Evolutionary conservation across 1,140 invertebrate genomes (phyloP).

Genomic region (Eufriesea mexicana): DNA sequence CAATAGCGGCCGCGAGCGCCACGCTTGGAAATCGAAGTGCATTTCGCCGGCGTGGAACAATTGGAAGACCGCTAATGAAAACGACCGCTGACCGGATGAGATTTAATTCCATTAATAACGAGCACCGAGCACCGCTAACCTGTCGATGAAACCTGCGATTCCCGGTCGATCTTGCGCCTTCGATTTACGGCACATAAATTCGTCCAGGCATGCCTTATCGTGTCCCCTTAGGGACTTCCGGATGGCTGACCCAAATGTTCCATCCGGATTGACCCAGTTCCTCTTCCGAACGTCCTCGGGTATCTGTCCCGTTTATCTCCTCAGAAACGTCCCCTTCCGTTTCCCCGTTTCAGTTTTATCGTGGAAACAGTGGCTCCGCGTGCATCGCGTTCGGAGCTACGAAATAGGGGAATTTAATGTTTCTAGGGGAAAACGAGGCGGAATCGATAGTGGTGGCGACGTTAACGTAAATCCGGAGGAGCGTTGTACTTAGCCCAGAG

Average conservation of each 20-base stretch:
- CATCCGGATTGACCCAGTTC: slow-evolving; percentile 1
- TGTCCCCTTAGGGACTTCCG: neutral
- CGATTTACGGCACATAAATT: neutral
- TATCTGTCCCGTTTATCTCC: slow-evolving; percentile 6
- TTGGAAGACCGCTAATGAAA: slow-evolving; percentile 16
- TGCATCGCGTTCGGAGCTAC: too few relatives aligned
- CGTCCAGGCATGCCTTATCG: neutral
- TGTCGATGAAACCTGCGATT: neutral
- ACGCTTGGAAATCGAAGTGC: neutral
- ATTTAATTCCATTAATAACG: slow-evolving; percentile 13
- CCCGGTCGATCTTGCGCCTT: neutral
- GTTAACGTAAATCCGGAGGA: slow-evolving; percentile 3
- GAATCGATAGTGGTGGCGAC: neutral
- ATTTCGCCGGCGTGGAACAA: neutral
- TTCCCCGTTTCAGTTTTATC: neutral
- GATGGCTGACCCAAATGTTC: slow-evolving; percentile 10
- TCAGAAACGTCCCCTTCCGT: neutral
- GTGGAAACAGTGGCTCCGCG: too few relatives aligned
- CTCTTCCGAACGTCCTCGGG: neutral
- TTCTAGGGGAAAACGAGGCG: neutral
- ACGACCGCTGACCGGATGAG: neutral
- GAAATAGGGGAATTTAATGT: neutral
- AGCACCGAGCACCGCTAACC: neutral
- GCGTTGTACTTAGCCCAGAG: neutral
- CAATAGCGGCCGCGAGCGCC: neutral